Conservation (phyloP, 23 tunicate species). For the Ciona savignyi region DNA sequence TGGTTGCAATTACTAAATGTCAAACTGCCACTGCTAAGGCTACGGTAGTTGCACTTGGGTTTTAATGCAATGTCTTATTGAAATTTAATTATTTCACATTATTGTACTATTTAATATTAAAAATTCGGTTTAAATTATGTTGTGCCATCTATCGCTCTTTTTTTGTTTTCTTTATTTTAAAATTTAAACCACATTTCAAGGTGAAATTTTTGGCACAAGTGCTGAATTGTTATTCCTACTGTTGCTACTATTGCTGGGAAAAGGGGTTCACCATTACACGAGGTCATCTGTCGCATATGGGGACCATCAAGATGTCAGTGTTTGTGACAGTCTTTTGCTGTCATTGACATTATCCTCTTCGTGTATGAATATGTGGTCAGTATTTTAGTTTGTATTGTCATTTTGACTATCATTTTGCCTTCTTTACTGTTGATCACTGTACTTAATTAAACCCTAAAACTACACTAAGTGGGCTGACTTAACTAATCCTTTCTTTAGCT, state of each 20-base stretch:
- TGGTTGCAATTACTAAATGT: no score
- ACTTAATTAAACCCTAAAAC: no score
- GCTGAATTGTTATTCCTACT: constrained; percentile 67
- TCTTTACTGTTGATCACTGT: no score
- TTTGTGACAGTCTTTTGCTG: constrained; percentile 63
- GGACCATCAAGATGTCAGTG: constrained; percentile 68
- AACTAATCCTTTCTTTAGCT: constrained; percentile 20
- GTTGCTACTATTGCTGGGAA: constrained; percentile 54
- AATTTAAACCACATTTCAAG: constrained; percentile 15
- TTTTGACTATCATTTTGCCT: no score
- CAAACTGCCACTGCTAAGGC: no score
- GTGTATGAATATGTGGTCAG: constrained; percentile 83
- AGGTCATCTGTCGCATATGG: constrained; percentile 50
- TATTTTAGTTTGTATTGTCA: constrained; percentile 32
- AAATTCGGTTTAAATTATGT: background rate
- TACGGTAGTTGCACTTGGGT: no score
- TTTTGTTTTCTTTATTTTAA: background rate
- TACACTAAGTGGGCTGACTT: no score
- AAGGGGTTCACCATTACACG: constrained; percentile 81
- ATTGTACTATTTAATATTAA: background rate
- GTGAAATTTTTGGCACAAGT: constrained; percentile 54
- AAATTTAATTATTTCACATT: background rate
- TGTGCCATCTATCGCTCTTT: background rate
- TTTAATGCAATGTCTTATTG: no score
- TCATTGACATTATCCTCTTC: constrained; percentile 48